Percentiles rank a stretch among this genome's conserved stretches.
Evolutionary conservation across 2,888 invertebrate species (phyloP).

Genomic region (Drosophila falleni): DNA sequence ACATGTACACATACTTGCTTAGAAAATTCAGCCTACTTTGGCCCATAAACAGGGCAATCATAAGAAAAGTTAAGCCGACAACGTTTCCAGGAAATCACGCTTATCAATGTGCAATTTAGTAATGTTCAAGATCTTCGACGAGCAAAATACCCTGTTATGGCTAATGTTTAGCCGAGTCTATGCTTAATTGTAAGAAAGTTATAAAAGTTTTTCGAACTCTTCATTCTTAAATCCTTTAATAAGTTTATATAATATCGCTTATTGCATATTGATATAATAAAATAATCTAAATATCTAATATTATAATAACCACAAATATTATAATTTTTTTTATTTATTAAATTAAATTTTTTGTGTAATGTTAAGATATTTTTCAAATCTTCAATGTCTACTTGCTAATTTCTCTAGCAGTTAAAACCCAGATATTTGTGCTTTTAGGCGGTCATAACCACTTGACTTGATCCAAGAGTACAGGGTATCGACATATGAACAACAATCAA

Average conservation of each 20-base stretch:
- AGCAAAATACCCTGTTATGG: background rate
- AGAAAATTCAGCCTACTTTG: conserved; percentile 12
- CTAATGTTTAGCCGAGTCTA: background rate
- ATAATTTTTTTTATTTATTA: no score
- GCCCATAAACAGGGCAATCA: conserved; percentile 12
- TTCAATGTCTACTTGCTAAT: background rate
- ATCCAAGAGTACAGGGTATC: conserved; percentile 4
- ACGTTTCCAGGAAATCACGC: conserved; percentile 22
- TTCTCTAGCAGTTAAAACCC: background rate
- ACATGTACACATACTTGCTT: background rate
- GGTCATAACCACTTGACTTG: background rate
- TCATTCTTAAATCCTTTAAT: no score
- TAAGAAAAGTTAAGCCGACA: conserved; percentile 17
- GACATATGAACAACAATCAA: background rate
- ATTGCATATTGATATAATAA: no score
- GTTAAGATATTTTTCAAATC: background rate
- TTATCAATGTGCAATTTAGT: conserved; percentile 29
- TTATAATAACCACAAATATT: no score
- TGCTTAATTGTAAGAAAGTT: no score
- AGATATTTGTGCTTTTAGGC: background rate
- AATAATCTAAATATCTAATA: no score
- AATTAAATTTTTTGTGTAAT: background rate
- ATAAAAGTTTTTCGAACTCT: no score
- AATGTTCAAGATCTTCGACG: background rate
- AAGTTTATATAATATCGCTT: no score